phyloP scores from a whole-genome alignment of 2,888 invertebrate species.

The Temnothorax unifasciatus region DNA sequence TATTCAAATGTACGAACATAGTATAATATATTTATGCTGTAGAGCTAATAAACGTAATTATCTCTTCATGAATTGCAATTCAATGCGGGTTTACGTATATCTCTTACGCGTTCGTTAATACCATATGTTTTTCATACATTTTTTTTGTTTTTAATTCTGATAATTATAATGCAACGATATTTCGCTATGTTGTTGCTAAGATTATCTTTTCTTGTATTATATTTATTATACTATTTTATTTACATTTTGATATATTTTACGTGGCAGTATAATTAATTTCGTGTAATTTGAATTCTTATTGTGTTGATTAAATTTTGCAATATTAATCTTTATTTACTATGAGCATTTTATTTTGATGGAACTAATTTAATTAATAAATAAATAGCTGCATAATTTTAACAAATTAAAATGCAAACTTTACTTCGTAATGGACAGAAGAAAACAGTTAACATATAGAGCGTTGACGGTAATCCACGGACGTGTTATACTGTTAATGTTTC shows the following conservation, averaged over 20 bases:
- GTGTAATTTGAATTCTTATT: conserved; percentile 19
- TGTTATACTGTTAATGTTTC: neutral
- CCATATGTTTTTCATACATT: neutral
- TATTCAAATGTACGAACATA: conserved; percentile 12
- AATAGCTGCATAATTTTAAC: neutral
- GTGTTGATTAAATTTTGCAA: neutral
- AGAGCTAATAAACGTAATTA: conserved; percentile 24
- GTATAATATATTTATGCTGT: conserved; percentile 23
- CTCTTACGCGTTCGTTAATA: neutral
- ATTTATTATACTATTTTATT: neutral
- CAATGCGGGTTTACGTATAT: conserved; percentile 21
- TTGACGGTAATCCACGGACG: neutral
- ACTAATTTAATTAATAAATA: neutral
- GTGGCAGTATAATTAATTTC: neutral
- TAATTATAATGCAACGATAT: neutral
- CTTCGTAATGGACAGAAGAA: neutral
- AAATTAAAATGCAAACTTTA: neutral
- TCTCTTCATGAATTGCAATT: conserved; percentile 20
- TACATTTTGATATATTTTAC: neutral
- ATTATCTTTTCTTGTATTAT: neutral
- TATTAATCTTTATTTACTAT: neutral
- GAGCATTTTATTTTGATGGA: neutral
- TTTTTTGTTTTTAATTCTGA: neutral
- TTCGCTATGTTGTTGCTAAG: neutral
- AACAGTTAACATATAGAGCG: neutral